Evolutionary conservation across 2,797 vertebrate species (phyloP).

Genomic region (Sebastes trivittatus): DNA sequence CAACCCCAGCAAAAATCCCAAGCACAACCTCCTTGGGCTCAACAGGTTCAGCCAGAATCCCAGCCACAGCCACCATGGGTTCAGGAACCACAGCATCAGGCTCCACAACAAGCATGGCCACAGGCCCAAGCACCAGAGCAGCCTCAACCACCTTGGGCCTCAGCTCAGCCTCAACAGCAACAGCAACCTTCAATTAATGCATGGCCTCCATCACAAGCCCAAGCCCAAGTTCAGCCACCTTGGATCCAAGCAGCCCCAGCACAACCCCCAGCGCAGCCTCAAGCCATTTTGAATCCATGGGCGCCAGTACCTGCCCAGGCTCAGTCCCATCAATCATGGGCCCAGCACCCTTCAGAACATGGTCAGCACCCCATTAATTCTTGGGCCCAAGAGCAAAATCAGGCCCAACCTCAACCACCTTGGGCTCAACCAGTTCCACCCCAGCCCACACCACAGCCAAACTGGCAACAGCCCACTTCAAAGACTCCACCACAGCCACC

Average conservation of each 20-base stretch:
- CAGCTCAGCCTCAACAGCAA: constrained; percentile 70
- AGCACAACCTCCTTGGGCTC: constrained; percentile 69
- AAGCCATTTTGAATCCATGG: constrained; percentile 73
- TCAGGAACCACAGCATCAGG: constrained; percentile 80
- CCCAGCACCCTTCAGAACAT: constrained; percentile 70
- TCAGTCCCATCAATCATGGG: constrained; percentile 74
- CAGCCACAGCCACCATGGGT: constrained; percentile 82
- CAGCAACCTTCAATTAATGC: constrained; percentile 61
- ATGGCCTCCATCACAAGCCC: constrained; percentile 72
- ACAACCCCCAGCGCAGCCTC: constrained; percentile 63
- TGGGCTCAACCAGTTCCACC: constrained; percentile 63
- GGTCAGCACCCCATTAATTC: constrained; percentile 52
- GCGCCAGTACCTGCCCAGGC: constrained; percentile 67
- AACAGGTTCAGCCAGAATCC: constrained; percentile 63
- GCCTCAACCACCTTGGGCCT: constrained; percentile 68
- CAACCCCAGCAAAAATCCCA: constrained; percentile 78
- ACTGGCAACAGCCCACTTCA: constrained; percentile 69
- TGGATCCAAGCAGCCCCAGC: constrained; percentile 72
- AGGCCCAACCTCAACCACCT: constrained; percentile 62
- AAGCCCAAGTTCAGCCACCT: constrained; percentile 69
- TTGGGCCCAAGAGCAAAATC: constrained; percentile 68
- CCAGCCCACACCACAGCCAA: constrained; percentile 62
- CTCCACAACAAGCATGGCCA: constrained; percentile 70
- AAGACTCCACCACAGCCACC: constrained; percentile 57
- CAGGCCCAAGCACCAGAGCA: constrained; percentile 67